Conservation (phyloP, 2,797 vertebrate genomes). For the Pangasius larnaudii region DNA sequence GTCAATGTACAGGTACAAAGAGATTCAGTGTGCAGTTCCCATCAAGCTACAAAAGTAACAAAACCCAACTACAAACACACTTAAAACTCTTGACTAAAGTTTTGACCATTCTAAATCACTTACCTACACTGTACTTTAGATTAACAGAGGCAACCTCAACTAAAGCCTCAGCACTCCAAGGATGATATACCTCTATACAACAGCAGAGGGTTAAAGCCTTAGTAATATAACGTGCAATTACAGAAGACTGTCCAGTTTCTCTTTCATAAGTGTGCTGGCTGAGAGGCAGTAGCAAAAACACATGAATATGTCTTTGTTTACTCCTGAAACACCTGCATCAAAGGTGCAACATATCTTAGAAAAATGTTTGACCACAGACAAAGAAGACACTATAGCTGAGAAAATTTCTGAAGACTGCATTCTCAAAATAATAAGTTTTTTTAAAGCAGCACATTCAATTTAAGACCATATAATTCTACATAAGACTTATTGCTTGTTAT, state of each 20-base stretch:
- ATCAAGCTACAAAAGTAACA: not conserved
- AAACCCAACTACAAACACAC: not conserved
- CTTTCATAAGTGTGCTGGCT: conserved; percentile 35
- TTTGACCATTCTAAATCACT: not conserved
- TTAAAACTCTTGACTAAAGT: no score
- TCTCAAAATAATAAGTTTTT: not conserved
- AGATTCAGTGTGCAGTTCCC: not conserved
- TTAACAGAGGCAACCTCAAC: conserved; percentile 66
- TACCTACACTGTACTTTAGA: conserved; percentile 60
- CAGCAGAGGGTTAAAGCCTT: conserved; percentile 70
- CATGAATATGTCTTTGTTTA: conserved; percentile 77
- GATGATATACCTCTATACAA: conserved; percentile 78
- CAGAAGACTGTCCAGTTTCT: conserved; percentile 27
- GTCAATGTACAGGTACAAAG: not conserved
- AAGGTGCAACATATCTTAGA: not conserved
- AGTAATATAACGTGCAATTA: conserved; percentile 61
- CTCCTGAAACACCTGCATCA: conserved; percentile 73
- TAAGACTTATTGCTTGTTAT: not conserved
- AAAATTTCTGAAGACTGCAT: not conserved
- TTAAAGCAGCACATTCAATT: not conserved
- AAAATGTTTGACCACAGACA: not conserved
- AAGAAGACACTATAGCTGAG: not conserved
- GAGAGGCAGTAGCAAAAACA: conserved; percentile 77
- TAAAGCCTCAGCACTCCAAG: conserved; percentile 75
- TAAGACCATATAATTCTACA: not conserved